These are phyloP conservation scores for Pardalotus punctatus DNA, from an alignment of 2,113 vertebrate species.

Conservation along the genomic window DNA sequence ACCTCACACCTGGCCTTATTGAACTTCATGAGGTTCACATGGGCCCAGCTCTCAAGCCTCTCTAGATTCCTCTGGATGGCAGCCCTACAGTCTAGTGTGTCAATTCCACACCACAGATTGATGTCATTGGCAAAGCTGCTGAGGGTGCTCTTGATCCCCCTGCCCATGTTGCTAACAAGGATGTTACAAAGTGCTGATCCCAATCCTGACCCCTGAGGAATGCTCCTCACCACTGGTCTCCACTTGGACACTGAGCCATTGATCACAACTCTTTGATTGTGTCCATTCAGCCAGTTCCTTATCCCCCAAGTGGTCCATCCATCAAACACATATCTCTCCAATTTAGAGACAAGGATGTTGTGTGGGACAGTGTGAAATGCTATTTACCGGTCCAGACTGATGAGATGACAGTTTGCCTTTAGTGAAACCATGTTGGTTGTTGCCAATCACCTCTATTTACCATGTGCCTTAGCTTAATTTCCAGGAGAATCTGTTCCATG, in stretches of 20 bases:
- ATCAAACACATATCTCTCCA: background rate
- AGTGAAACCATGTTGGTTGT: background rate
- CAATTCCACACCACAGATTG: background rate
- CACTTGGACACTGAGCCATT: background rate
- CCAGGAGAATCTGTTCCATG: background rate
- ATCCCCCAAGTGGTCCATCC: background rate
- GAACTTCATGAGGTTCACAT: background rate
- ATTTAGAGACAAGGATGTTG: background rate
- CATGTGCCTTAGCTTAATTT: background rate
- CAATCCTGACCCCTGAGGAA: background rate
- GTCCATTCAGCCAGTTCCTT: background rate
- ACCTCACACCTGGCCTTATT: background rate
- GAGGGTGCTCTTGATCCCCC: background rate
- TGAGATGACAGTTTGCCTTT: background rate
- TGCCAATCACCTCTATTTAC: background rate
- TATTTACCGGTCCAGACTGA: background rate
- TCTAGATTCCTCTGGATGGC: background rate
- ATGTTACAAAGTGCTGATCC: too few species aligned
- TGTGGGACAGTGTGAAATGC: background rate
- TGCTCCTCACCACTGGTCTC: rapidly evolving
- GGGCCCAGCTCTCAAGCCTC: background rate
- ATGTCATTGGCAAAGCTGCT: background rate
- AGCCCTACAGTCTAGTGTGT: background rate
- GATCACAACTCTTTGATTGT: too few species aligned
- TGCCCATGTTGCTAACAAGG: background rate